phyloP scores from a whole-genome alignment of 2,797 vertebrate genomes.

The Galagoides demidoff region DNA sequence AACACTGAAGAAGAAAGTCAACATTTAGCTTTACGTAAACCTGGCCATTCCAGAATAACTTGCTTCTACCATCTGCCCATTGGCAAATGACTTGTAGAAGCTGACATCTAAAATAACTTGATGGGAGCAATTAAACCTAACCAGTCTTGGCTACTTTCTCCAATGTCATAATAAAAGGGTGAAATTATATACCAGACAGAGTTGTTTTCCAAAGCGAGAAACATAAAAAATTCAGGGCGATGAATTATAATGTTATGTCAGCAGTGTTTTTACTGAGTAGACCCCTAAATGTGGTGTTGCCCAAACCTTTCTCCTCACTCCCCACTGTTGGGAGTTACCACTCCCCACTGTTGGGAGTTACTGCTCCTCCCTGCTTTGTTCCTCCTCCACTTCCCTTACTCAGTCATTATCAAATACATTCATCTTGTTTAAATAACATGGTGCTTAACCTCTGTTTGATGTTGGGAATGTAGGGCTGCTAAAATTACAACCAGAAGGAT shows the following conservation, averaged over 20 bases:
- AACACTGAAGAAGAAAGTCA: constrained; percentile 37
- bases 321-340: constrained; percentile 28
- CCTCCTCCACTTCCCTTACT: constrained; percentile 69
- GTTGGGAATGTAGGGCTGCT: constrained; percentile 74
- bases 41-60: constrained; percentile 62
- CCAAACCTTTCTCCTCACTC: constrained; percentile 8
- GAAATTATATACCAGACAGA: constrained; percentile 75
- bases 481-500: constrained; percentile 77
- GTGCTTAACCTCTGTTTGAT: constrained; percentile 82
- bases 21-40: background rate
- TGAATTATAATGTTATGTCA: constrained; percentile 68
- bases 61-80: constrained; percentile 71
- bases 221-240: constrained; percentile 73
- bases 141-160: constrained; percentile 77
- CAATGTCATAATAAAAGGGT: constrained; percentile 76
- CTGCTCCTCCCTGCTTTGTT: constrained; percentile 58
- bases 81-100: constrained; percentile 76
- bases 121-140: constrained; percentile 80
- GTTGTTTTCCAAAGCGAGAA: constrained; percentile 79
- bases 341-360: constrained; percentile 46
- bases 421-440: constrained; percentile 84
- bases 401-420: constrained; percentile 80
- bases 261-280: constrained; percentile 68
- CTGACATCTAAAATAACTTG: constrained; percentile 76
- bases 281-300: constrained; percentile 52